A percentile compares a stretch with the other conserved stretches of the same genome.
phyloP scores from a whole-genome alignment of 2,113 vertebrate genomes.

The Eulemur macaco region DNA sequence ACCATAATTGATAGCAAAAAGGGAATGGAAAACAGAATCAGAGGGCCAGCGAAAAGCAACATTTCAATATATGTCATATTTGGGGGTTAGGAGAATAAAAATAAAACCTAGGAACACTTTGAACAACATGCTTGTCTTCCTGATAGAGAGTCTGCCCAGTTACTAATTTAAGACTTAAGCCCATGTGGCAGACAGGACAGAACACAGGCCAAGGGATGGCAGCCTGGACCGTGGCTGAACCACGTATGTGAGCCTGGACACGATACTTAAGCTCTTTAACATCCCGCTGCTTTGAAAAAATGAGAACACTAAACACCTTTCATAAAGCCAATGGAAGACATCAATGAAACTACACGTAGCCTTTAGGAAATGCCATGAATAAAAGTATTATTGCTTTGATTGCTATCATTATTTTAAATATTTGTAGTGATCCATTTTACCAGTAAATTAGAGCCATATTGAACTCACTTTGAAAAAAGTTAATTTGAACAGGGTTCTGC shows the following conservation, averaged over 20 bases:
- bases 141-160: background rate
- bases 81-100: background rate
- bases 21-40: background rate
- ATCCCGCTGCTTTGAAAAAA: background rate
- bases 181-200: background rate
- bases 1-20: conserved; percentile 18
- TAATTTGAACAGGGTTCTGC: background rate
- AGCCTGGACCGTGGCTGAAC: background rate
- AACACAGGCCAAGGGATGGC: background rate
- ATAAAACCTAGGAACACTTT: background rate
- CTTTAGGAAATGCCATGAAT: background rate
- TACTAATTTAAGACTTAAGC: background rate
- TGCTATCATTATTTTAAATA: background rate
- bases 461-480: background rate
- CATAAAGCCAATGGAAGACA: background rate
- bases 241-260: background rate
- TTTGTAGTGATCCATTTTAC: background rate
- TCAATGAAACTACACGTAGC: background rate
- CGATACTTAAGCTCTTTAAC: background rate
- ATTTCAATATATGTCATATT: background rate
- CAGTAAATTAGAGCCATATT: background rate
- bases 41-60: background rate
- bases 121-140: background rate
- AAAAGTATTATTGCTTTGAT: background rate
- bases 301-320: background rate